A percentile compares a stretch with the other conserved stretches of the same genome.
Evolutionary conservation across 2,888 invertebrate species (phyloP).

Genomic region (Trachelus stipa): DNA sequence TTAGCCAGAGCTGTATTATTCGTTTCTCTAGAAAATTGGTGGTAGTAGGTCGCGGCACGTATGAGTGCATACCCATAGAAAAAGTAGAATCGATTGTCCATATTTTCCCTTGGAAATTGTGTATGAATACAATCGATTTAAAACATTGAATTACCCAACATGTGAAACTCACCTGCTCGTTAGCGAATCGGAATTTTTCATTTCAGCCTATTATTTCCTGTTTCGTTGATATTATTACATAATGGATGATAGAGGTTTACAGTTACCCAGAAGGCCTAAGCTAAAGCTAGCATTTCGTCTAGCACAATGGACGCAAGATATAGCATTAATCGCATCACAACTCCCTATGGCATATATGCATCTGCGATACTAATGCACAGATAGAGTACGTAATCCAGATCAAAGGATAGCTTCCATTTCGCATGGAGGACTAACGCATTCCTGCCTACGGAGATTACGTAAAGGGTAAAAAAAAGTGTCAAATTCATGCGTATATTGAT

Average conservation of each 20-base stretch:
- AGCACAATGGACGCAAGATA: conserved; percentile 46
- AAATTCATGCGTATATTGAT: conserved; percentile 3
- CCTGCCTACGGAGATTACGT: conserved; percentile 3
- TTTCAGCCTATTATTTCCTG: too few species aligned
- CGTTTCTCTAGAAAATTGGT: neutral
- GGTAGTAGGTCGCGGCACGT: neutral
- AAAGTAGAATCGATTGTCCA: neutral
- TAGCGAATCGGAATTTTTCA: neutral
- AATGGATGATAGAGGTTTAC: neutral
- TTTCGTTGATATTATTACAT: too few species aligned
- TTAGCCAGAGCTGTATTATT: neutral
- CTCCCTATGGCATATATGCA: conserved; percentile 36
- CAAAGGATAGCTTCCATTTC: conserved; percentile 36
- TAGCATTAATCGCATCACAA: conserved; percentile 56
- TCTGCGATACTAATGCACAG: conserved; percentile 27
- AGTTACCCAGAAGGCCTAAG: conserved; percentile 16
- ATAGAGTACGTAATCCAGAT: conserved; percentile 39
- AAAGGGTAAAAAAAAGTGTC: neutral
- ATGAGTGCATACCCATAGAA: neutral
- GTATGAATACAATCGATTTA: neutral
- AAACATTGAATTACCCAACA: neutral
- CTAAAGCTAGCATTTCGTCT: conserved; percentile 47
- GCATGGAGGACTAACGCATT: conserved; percentile 30
- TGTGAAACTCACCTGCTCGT: neutral
- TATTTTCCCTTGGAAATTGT: neutral